These are phyloP conservation scores for Mirza zaza DNA, from an alignment of 2,113 vertebrate genomes.

Conservation along the genomic window DNA sequence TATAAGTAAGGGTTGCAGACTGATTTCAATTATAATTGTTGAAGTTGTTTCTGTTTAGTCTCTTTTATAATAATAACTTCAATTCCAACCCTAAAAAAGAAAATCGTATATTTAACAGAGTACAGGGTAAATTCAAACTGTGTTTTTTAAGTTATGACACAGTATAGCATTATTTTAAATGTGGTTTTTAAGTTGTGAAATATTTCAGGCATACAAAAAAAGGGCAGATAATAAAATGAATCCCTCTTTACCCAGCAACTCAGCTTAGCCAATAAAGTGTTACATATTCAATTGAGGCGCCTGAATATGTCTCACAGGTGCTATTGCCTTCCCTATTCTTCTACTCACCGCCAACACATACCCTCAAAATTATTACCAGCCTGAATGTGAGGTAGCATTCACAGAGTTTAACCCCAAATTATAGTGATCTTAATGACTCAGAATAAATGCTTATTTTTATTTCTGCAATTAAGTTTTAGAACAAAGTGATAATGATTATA, in stretches of 20 bases:
- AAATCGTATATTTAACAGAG: neutral
- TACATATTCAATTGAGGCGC: rapidly evolving
- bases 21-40: neutral
- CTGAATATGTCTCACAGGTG: neutral
- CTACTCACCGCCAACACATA: rapidly evolving
- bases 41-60: neutral
- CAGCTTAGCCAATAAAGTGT: neutral
- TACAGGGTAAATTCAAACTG: too few species aligned
- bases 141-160: too few species aligned
- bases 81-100: neutral
- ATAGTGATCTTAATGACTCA: neutral
- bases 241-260: neutral
- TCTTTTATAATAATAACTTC: neutral
- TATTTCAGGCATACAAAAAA: neutral
- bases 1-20: neutral
- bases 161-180: neutral
- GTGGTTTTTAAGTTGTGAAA: neutral
- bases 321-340: rapidly evolving
- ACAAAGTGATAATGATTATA: neutral
- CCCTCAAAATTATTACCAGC: too few species aligned
- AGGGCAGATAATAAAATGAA: neutral
- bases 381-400: neutral
- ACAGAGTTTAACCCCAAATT: neutral
- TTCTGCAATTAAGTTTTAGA: neutral
- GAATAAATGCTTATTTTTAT: neutral